Evolutionary conservation across 1,140 invertebrate species (phyloP).

Genomic region (Aleiodes sp.): DNA sequence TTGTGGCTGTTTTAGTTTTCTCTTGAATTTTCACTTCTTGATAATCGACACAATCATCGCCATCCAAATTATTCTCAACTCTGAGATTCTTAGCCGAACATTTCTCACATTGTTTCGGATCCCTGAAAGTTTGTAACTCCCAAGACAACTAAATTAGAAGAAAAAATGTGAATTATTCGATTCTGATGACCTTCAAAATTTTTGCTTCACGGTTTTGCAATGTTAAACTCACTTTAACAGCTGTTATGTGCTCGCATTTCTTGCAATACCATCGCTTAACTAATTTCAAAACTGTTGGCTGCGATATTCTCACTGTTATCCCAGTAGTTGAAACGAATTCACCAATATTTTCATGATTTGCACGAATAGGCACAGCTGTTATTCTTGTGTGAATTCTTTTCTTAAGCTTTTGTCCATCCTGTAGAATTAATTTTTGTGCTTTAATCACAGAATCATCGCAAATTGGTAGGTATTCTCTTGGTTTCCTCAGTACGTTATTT

Average conservation of each 20-base stretch:
- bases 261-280: constrained; percentile 78
- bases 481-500: constrained; percentile 68
- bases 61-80: constrained; percentile 66
- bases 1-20: constrained; percentile 44
- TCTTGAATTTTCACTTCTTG: constrained; percentile 89
- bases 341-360: constrained; percentile 63
- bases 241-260: constrained; percentile 78
- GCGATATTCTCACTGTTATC: constrained; percentile 79
- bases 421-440: constrained; percentile 70
- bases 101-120: constrained; percentile 50
- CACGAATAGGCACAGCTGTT: constrained; percentile 46
- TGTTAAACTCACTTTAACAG: constrained; percentile 73
- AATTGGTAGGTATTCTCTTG: constrained; percentile 68
- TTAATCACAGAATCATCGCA: constrained; percentile 72
- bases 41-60: constrained; percentile 83
- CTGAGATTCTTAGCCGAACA: constrained; percentile 54
- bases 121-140: constrained; percentile 54
- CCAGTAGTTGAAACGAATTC: constrained; percentile 69
- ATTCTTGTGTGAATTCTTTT: constrained; percentile 65
- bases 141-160: constrained; percentile 53
- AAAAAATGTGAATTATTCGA: constrained; percentile 11
- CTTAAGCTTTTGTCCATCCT: constrained; percentile 69
- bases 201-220: too few species aligned
- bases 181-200: neutral
- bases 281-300: constrained; percentile 81